phyloP scores from a whole-genome alignment of 2,888 invertebrate species.

The Liopterus haemorrhoidalis region DNA sequence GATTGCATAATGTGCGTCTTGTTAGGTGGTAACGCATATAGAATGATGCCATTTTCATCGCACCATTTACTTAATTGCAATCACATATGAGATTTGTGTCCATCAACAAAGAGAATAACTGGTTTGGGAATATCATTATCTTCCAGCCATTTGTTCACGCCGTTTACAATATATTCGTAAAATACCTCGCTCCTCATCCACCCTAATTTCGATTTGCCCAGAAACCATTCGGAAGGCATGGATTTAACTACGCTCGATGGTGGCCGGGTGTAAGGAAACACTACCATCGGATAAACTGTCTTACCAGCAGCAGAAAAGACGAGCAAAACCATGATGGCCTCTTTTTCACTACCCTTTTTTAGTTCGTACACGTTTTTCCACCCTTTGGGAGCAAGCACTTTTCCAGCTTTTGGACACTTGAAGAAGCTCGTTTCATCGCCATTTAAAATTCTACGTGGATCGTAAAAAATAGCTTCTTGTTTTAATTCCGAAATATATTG shows the following conservation, averaged over 20 bases:
- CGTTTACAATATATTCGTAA: slow-evolving; percentile 26
- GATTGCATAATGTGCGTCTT: slow-evolving; percentile 32
- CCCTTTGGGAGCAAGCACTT: slow-evolving; percentile 34
- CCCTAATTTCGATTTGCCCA: slow-evolving; percentile 22
- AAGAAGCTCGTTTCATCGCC: slow-evolving; percentile 34
- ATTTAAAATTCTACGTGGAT: slow-evolving; percentile 33
- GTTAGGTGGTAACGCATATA: slow-evolving; percentile 34
- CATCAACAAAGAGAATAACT: slow-evolving; percentile 26
- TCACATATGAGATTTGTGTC: slow-evolving; percentile 25
- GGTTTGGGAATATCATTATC: slow-evolving; percentile 24
- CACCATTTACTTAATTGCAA: slow-evolving; percentile 24
- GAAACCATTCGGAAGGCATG: slow-evolving; percentile 28
- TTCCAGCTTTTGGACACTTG: slow-evolving; percentile 33
- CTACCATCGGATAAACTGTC: slow-evolving; percentile 31
- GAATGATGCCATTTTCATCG: slow-evolving; percentile 32
- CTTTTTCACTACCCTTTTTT: slow-evolving; percentile 33
- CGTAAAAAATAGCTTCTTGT: slow-evolving; percentile 31
- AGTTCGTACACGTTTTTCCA: too few relatives aligned
- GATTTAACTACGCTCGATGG: slow-evolving; percentile 33
- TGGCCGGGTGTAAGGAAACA: slow-evolving; percentile 29
- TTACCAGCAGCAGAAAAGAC: too few relatives aligned
- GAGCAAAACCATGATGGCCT: slow-evolving; percentile 33
- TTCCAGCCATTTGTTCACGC: too few relatives aligned
- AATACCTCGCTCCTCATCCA: slow-evolving; percentile 26
- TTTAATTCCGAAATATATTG: too few relatives aligned